phyloP scores from a whole-genome alignment of 1,140 invertebrate genomes.

The Megalonaias nervosa region DNA sequence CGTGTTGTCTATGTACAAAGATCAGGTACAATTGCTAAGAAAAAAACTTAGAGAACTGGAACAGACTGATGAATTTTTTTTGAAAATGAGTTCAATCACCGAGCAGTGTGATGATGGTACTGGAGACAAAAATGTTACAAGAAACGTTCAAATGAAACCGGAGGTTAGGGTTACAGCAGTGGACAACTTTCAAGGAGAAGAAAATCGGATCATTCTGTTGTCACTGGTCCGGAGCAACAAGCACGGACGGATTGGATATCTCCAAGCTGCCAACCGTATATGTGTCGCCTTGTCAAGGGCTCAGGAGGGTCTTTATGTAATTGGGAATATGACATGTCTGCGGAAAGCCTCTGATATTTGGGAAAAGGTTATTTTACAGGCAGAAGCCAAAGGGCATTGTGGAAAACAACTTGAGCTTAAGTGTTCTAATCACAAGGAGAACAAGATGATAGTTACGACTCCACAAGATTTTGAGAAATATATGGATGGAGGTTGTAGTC shows the following conservation, averaged over 20 bases:
- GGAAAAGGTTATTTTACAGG: conserved; percentile 57
- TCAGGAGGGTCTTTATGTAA: conserved; percentile 78
- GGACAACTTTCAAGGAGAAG: conserved; percentile 80
- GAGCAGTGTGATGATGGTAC: neutral
- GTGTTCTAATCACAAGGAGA: conserved; percentile 48
- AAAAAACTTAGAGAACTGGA: conserved; percentile 25
- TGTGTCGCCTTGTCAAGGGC: conserved; percentile 88
- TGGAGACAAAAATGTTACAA: neutral
- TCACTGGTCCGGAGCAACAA: conserved; percentile 85
- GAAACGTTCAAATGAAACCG: neutral
- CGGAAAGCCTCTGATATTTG: conserved; percentile 57
- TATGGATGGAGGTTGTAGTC: conserved; percentile 57
- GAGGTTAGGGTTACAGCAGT: conserved; percentile 41
- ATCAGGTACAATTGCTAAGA: conserved; percentile 77
- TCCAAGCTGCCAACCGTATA: conserved; percentile 81
- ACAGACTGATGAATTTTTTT: neutral
- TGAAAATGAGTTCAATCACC: neutral
- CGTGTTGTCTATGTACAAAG: conserved; percentile 66
- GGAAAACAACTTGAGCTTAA: conserved; percentile 24
- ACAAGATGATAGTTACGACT: conserved; percentile 31
- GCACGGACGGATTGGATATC: conserved; percentile 81
- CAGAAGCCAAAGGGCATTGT: conserved; percentile 11
- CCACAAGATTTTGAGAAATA: conserved; percentile 55
- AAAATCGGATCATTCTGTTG: conserved; percentile 85
- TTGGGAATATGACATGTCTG: conserved; percentile 79